Base-by-base conservation (phyloP, 2,113 vertebrate genomes). In the Psettodes erumei region DNA sequence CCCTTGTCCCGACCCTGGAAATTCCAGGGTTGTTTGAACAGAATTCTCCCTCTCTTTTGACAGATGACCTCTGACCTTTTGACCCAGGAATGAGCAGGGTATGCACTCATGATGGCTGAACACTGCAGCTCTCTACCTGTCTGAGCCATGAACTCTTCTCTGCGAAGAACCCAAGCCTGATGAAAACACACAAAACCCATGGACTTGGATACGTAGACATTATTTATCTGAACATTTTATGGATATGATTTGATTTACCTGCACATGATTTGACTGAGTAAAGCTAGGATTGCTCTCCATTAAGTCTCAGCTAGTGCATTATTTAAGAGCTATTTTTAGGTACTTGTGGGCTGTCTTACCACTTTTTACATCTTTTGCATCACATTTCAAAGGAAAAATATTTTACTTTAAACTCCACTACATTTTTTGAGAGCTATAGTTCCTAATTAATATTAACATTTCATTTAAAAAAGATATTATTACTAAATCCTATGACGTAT, bases 1-100 rank as follows among this genome's bases (percentile, higher is more conserved):
- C 35, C 18, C 27, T 35, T 51, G 25, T 60, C 59, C 90, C 86
- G 90, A 92, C 89, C 92, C 91, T n/a, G n/a, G 91, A 89, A 88
- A 93, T 93, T 89, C 88, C 84, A 91, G 89, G 86, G 89, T 89
- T 92, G 92, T 93, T 93, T 93, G 91, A 92, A 91, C 90, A 93
- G 92, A 92, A 88, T 82, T 84, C 80, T 84, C 87, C 92, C 90
- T 85, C 92, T 82, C 90, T 91, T 86, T 86, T 81, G 82, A 92
- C 90, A 90, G 88, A 88, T 75, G 89, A 92, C 91, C 91, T 92
- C 82, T 81, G 92, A 92, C 91, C 93, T 90, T 87, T 88, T 88
- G 86, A 85, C 90, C 89, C 86, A 75, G 77, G 11, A 40, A 88
- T 89, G 89, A 88, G 86, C 42, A 61, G 70, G 81, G 85, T 90